Base-by-base conservation (phyloP, 2,797 vertebrate genomes). In the Acropternis orthonyx region DNA sequence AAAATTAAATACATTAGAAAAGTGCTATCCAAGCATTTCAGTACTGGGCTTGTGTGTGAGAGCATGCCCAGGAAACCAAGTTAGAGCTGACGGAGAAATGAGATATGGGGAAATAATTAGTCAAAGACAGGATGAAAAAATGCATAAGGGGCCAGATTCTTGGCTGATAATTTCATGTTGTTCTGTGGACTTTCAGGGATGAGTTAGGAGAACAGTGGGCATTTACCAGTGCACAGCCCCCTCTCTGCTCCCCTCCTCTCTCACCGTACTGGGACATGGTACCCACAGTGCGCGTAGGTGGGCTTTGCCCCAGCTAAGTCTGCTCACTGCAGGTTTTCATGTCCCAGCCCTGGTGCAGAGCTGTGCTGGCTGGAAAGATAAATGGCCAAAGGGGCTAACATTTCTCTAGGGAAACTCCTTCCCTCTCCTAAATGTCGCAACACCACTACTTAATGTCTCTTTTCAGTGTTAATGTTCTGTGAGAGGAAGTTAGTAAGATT, bases 241-340 rank as follows among this genome's bases (percentile, higher is more conserved):
- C 16, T 41, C 26, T 44, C 68, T 46, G 26, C n/a, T 58, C 56
- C 56, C 13, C 34, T 67, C 14, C 67, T 32, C 23, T 75, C 65
- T 59, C 26, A 1, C 24, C 3, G 0, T 23, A 20, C n/a, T 2
- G 1, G 62, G 63, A 52, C 34, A 13, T 30, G 55, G 37, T 51
- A n/a, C 32, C 10, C n/a, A 41, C 20, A 14, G 2, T 23, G 36
- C n/a, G 55, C 6, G 5, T 32, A 30, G 26, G 14, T 56, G 41
- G 62, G 54, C 66, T 83, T 69, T 52, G 39, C 32, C 43, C 21
- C 65, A 52, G 32, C 52, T 65, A 4, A 24, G 14, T 41, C 66
- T 81, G 46, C 4, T 34, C 37, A 6, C 55, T 72, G 17, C 52
- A 88, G 54, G 5, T 9, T 76, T 88, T 84, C 37, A 4, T 16